phyloP scores from a whole-genome alignment of 2,113 vertebrate species.

The Theristicus caerulescens region DNA sequence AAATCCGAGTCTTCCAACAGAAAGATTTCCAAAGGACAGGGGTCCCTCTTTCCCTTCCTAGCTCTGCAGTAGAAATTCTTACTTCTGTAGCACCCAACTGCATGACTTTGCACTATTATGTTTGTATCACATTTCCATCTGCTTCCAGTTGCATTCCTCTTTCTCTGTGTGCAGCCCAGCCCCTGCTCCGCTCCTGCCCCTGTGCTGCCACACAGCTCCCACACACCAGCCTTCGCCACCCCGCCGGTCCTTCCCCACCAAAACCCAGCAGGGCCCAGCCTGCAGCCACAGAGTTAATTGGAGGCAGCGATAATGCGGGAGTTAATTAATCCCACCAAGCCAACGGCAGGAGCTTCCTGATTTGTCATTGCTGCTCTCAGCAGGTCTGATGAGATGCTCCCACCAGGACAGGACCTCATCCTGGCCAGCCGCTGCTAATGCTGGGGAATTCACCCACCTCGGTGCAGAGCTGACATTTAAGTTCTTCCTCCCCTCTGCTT shows the following conservation, averaged over 20 bases:
- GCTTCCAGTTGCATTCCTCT: not conserved
- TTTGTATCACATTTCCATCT: not conserved
- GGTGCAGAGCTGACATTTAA: conserved; percentile 16
- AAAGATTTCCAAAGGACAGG: not conserved
- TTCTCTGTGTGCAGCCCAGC: not conserved
- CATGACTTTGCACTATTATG: not conserved
- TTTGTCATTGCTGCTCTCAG: not conserved
- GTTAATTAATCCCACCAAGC: conserved; percentile 42
- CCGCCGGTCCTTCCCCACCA: not conserved
- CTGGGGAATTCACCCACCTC: not conserved
- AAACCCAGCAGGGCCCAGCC: not conserved
- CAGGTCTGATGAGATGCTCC: not conserved
- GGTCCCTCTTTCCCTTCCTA: not conserved
- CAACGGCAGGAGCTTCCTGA: not conserved
- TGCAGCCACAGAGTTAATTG: not conserved
- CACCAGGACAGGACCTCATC: not conserved
- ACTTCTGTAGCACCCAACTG: not conserved
- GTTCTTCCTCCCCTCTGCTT: not conserved
- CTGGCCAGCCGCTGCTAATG: not conserved
- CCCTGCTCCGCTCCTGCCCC: not conserved
- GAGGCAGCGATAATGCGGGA: not conserved
- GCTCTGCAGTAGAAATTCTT: not conserved
- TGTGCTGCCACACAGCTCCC: not conserved
- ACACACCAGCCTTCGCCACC: not conserved
- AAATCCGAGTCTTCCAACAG: not conserved